phyloP scores from a whole-genome alignment of 2,888 invertebrate genomes.

The Priocnemis perturbator region DNA sequence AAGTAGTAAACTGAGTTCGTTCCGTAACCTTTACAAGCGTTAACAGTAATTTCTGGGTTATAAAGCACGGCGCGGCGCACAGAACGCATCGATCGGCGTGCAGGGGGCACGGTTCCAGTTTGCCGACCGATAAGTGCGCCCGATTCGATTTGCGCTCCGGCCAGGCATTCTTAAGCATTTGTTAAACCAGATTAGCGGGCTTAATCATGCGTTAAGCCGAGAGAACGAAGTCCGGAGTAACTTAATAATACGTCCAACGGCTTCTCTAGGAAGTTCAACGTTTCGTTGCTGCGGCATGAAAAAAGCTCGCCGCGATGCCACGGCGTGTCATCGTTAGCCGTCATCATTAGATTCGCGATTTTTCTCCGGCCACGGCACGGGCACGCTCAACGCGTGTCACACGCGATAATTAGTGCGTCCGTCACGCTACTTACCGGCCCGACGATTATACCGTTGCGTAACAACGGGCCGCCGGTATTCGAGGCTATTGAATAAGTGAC shows the following conservation, averaged over 20 bases:
- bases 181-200: slow-evolving; percentile 20
- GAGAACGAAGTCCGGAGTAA: slow-evolving; percentile 25
- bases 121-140: slow-evolving; percentile 1
- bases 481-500: too few relatives aligned
- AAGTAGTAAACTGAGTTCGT: not conserved
- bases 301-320: too few relatives aligned
- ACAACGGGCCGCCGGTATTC: too few relatives aligned
- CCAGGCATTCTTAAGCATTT: slow-evolving; percentile 10
- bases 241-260: slow-evolving; percentile 28
- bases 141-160: slow-evolving; percentile 6
- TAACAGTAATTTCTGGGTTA: slow-evolving; percentile 5
- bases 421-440: too few relatives aligned
- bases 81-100: not conserved
- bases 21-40: not conserved
- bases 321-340: too few relatives aligned
- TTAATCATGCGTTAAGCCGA: slow-evolving; percentile 25
- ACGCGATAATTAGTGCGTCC: too few relatives aligned
- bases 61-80: not conserved
- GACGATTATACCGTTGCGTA: too few relatives aligned
- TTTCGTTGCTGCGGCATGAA: not conserved
- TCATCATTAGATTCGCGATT: too few relatives aligned
- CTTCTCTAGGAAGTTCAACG: slow-evolving; percentile 16
- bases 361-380: not conserved
- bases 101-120: not conserved
- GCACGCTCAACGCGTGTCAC: too few relatives aligned